These are phyloP conservation scores for Brachynemurus nebulosus DNA, from an alignment of 2,888 invertebrate species.

Conservation along the genomic window DNA sequence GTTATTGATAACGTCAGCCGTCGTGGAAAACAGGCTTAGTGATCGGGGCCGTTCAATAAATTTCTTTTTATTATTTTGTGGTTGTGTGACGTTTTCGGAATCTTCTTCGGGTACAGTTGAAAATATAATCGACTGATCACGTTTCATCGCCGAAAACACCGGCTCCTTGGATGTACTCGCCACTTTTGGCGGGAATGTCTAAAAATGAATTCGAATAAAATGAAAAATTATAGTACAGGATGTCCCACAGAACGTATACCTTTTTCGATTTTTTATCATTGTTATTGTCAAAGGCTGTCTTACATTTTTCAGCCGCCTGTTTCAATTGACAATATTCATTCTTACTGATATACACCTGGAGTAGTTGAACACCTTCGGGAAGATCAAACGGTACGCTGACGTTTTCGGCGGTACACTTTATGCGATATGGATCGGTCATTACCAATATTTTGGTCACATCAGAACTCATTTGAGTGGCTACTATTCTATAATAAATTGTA, in stretches of 20 bases:
- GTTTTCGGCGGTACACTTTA: conserved; percentile 67
- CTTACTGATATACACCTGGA: conserved; percentile 59
- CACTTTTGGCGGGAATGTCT: not conserved
- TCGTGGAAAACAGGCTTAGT: conserved; percentile 27
- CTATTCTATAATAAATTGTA: conserved; percentile 43
- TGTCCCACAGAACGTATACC: conserved; percentile 10
- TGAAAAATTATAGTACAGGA: not conserved
- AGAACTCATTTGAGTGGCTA: conserved; percentile 63
- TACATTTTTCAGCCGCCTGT: conserved; percentile 31
- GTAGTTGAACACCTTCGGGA: conserved; percentile 66
- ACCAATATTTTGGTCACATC: conserved; percentile 65
- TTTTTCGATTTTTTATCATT: conserved; percentile 18
- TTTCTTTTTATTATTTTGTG: conserved; percentile 15
- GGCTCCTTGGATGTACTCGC: conserved; percentile 31
- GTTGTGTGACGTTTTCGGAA: conserved; percentile 23
- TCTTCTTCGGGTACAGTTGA: conserved; percentile 74
- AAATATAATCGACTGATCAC: conserved; percentile 66
- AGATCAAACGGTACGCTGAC: conserved; percentile 51
- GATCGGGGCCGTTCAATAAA: conserved; percentile 27
- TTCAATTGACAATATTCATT: conserved; percentile 42
- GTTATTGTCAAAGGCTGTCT: conserved; percentile 27
- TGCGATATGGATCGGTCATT: conserved; percentile 68
- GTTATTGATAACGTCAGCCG: conserved; percentile 20
- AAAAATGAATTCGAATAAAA: not conserved
- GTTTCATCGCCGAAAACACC: conserved; percentile 48